phyloP scores from a whole-genome alignment of 2,797 vertebrate species.

The Sebastes minor region DNA sequence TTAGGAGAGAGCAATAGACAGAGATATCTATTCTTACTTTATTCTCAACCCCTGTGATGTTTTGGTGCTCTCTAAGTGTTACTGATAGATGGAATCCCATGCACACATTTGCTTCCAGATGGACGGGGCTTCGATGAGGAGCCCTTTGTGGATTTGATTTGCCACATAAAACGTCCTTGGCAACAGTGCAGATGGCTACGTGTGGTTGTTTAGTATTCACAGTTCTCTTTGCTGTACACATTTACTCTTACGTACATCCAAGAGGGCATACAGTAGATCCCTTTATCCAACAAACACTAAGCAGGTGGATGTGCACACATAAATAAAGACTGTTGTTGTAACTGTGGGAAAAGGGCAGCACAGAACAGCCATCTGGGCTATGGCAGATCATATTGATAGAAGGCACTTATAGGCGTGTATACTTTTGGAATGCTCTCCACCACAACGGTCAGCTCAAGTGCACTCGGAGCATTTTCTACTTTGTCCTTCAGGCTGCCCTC shows the following conservation, averaged over 20 bases:
- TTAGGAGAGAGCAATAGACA: neutral
- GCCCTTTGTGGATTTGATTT: conserved; percentile 39
- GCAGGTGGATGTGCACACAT: neutral
- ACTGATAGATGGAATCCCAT: conserved; percentile 18
- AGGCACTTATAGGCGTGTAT: neutral
- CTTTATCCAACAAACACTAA: conserved; percentile 4
- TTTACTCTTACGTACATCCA: neutral
- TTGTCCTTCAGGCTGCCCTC: conserved; percentile 7
- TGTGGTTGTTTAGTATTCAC: conserved; percentile 24
- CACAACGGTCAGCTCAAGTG: neutral
- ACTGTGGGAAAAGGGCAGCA: neutral
- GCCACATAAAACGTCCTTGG: conserved; percentile 35
- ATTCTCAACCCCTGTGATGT: neutral
- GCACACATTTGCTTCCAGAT: conserved; percentile 31
- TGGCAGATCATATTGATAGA: neutral
- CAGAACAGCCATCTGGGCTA: neutral
- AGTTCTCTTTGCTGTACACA: conserved; percentile 5
- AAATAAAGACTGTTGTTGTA: conserved; percentile 3
- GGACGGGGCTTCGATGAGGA: conserved; percentile 8
- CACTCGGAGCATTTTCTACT: neutral
- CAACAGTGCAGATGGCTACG: neutral
- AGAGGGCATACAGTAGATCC: neutral
- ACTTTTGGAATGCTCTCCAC: neutral
- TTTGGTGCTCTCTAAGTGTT: conserved; percentile 14
- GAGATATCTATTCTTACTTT: conserved; percentile 2